Evolutionary conservation across 2,113 vertebrate species (phyloP), one percentile per base, ranked within the genome.

Genomic region (Fulica atra): DNA sequence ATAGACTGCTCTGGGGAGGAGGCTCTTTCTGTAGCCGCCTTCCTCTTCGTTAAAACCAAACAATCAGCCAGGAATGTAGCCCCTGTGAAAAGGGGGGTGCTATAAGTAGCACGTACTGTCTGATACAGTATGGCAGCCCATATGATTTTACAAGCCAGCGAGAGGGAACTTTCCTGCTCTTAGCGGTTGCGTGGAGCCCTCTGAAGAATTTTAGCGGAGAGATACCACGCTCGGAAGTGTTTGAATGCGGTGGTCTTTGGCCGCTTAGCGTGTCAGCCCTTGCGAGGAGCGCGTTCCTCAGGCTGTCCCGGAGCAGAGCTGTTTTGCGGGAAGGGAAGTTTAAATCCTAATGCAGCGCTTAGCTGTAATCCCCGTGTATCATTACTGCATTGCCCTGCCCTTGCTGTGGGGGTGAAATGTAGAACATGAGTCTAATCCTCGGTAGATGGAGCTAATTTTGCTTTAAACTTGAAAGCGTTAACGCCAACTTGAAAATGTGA

Each of bases 401-500:
- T 95, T 97, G 96, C 93, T 91, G 95, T 72, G 92, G 93, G 94
- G 90, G 74, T 93, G 85, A 94, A 96, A 93, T 91, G 86, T 91
- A 94, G 93, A 97, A 85, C 93, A 81, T 81, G 96, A 93, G 88
- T 94, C 84, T 95, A 71, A 97, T 96, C 94, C 89, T 82, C 93
- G 97, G 92, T 90, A 95, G 82, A 97, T 90, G 94, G 82, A 95
- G 76, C 97, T 98, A 97, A 97, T 97, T 98, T 96, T 81, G 89
- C 95, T 97, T 88, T 96, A 93, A 96, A 96, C 97, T 93, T 86
- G 89, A 98, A 98, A 98, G 99, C 98, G 99, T 99, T 99, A 99
- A 99, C 98, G 98, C 93, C 99, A 97, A 98, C 98, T 98, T 98
- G 98, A 98, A 98, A 99, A 98, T 99, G 98, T 99, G 99, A 99